phyloP scores from a whole-genome alignment of 2,797 vertebrate genomes.

The Platalea minor region DNA sequence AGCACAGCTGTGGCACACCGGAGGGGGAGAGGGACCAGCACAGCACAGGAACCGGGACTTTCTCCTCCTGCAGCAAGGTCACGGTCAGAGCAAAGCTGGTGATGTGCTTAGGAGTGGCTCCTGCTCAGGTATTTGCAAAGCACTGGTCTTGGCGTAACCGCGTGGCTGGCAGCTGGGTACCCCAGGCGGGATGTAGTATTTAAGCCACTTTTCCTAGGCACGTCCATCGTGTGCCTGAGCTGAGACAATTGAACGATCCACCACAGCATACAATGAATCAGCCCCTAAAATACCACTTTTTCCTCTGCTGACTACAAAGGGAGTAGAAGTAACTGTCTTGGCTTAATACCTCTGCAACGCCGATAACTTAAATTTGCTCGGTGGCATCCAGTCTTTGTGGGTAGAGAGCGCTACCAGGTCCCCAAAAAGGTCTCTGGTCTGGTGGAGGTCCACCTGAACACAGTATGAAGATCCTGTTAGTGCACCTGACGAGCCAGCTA shows the following conservation, averaged over 20 bases:
- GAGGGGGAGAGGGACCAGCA: not conserved
- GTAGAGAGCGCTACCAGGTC: too few relatives aligned
- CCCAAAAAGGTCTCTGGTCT: not conserved
- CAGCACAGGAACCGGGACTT: not conserved
- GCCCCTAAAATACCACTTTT: not conserved
- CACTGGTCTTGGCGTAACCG: not conserved
- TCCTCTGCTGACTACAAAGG: not conserved
- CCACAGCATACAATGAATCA: not conserved
- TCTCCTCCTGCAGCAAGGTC: rapidly evolving
- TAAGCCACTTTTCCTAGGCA: not conserved
- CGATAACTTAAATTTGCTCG: rapidly evolving
- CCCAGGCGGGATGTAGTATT: not conserved
- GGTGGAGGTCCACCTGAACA: not conserved
- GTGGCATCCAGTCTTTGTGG: too few relatives aligned
- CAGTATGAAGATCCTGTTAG: not conserved
- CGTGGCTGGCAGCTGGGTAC: not conserved
- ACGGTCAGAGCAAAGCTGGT: not conserved
- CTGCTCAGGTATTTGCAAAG: not conserved
- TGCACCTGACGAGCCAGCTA: rapidly evolving
- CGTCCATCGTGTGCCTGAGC: not conserved
- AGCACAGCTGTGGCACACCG: rapidly evolving
- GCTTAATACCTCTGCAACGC: not conserved
- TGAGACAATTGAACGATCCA: not conserved
- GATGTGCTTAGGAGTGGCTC: not conserved
- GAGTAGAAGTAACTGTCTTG: not conserved